These are phyloP conservation scores for Drosophila erecta DNA, from an alignment of 1,140 invertebrate genomes.

Conservation along the genomic window DNA sequence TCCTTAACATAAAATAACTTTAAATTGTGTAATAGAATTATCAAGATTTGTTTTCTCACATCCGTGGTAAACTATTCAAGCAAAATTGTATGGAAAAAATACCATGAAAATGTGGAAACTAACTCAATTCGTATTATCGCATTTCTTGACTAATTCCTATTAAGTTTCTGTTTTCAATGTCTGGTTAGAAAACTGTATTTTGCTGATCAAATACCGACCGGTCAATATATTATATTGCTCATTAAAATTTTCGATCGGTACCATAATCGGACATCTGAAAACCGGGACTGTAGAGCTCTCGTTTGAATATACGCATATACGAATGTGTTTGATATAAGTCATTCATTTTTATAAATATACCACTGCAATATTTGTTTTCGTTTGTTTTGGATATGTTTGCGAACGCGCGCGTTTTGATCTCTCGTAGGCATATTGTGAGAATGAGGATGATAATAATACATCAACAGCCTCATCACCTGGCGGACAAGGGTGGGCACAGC, in stretches of 20 bases:
- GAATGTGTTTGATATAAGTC: constrained; percentile 46
- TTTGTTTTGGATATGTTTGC: constrained; percentile 55
- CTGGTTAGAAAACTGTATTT: too few relatives aligned
- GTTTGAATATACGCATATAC: constrained; percentile 18
- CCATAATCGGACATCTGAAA: constrained; percentile 21
- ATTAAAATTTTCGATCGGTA: constrained; percentile 8
- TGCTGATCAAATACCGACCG: too few relatives aligned
- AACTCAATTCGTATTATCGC: background rate
- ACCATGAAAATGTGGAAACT: background rate
- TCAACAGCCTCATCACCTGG: constrained; percentile 86
- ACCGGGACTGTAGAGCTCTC: constrained; percentile 1
- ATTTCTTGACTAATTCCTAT: constrained; percentile 10
- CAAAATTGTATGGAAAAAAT: background rate
- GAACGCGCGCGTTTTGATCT: constrained; percentile 70
- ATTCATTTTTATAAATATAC: constrained; percentile 58
- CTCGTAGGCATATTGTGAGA: constrained; percentile 84
- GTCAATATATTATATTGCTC: constrained; percentile 2
- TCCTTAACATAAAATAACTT: too few relatives aligned
- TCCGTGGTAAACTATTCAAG: background rate
- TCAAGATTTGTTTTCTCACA: too few relatives aligned
- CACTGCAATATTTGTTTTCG: constrained; percentile 71
- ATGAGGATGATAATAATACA: constrained; percentile 84
- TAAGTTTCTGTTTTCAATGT: constrained; percentile 16
- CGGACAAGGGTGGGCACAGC: constrained; percentile 88
- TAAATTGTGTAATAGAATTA: too few relatives aligned